These are phyloP conservation scores for Zenarchopterus dispar DNA, from an alignment of 2,797 vertebrate species.

Conservation along the genomic window DNA sequence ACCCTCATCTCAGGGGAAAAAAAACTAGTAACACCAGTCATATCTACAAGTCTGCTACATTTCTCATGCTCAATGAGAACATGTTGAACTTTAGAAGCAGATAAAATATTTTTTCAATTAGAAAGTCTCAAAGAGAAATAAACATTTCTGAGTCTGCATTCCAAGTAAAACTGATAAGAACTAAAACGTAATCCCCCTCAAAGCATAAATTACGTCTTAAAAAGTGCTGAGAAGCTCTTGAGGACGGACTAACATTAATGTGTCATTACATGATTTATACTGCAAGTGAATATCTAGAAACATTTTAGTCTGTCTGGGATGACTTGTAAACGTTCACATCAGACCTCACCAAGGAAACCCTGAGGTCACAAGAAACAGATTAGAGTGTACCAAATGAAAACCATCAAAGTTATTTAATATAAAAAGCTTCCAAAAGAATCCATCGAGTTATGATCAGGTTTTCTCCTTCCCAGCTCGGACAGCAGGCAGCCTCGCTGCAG, in stretches of 20 bases:
- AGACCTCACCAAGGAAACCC: background rate
- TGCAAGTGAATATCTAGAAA: conserved; percentile 11
- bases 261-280: background rate
- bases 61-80: background rate
- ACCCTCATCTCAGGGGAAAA: background rate
- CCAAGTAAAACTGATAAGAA: too few relatives aligned
- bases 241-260: background rate
- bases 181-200: background rate
- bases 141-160: too few relatives aligned
- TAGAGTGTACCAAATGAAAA: conserved; percentile 18
- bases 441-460: conserved; percentile 27
- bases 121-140: background rate
- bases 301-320: background rate
- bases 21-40: background rate
- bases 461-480: conserved; percentile 15
- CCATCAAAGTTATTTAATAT: too few relatives aligned
- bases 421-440: conserved; percentile 29
- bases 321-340: conserved; percentile 1
- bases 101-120: background rate
- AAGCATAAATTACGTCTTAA: conserved; percentile 5
- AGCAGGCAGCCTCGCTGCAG: conserved; percentile 22
- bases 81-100: background rate
- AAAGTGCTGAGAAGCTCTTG: conserved; percentile 1
- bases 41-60: background rate
- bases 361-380: conserved; percentile 31